Base-by-base conservation (phyloP, 2,888 invertebrate genomes). In the Kryphioiulus occultus region DNA sequence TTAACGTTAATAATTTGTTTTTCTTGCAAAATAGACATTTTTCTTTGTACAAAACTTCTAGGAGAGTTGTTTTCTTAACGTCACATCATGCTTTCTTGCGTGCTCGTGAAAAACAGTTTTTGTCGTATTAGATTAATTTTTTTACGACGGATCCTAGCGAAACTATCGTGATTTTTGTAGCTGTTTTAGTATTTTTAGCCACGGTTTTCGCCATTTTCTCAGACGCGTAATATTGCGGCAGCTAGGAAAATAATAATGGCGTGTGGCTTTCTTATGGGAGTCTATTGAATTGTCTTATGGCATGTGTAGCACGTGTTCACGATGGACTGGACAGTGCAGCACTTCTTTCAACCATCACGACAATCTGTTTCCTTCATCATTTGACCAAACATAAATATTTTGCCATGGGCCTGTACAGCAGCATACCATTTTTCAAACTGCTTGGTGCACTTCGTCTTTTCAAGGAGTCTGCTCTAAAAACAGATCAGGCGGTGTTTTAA, bases 361-460 rank as follows among this genome's bases (percentile, higher is more conserved):
- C 85, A 85, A 85, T 85, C 85, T 44, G 85, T 26, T 85, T 26
- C 85, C 44, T 78, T 78, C 78, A 85, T 85, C 85, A 85, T 44
- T 85, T 39, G 44, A 85, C 42, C 44, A 44, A 44, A 85, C 85
- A 85, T 85, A 85, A 85, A 85, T 85, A 85, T 85, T 42, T 39
- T 85, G 85, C 85, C 85, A 85, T 44, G 85, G 78, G 78, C 78
- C 30, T 78, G 26, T 30, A 30, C 39, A n/a, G 39, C 85, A 26
- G 35, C 85, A 39, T 44, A 35, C 22, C 85, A 85, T 85, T 85
- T 85, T 85, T 85, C 85, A 85, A 84, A 85, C 15, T 78, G 78
- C 78, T 7, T 30, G 30, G 26, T 26, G 78, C 78, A 78, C 30
- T 78, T 78, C 26, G 78, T 44, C 78, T 30, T 26, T 78, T 78